Percentiles rank a stretch among this genome's conserved stretches.
Conservation (phyloP, 2,113 vertebrate species). For the Ibidorhyncha struthersii region DNA sequence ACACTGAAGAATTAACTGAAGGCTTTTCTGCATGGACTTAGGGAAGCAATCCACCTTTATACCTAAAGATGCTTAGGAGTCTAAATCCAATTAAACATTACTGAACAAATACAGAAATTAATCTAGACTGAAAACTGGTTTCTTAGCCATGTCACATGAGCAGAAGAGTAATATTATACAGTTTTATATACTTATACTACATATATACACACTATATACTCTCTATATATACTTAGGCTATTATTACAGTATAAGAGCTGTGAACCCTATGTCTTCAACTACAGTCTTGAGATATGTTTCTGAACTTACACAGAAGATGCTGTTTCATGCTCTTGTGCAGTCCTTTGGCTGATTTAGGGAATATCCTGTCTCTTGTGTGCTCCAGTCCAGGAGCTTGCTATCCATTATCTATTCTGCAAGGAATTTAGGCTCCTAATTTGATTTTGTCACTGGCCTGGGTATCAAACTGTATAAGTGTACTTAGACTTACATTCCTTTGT, state of each 20-base stretch:
- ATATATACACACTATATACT: too few species aligned
- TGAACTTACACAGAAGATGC: background rate
- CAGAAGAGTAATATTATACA: background rate
- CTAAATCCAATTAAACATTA: background rate
- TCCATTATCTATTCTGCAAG: background rate
- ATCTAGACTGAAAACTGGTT: background rate
- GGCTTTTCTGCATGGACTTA: background rate
- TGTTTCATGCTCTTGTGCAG: background rate
- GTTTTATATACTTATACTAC: too few species aligned
- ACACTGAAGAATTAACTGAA: background rate
- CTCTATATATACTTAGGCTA: too few species aligned
- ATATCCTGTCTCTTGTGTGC: background rate
- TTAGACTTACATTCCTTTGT: background rate
- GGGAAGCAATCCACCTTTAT: background rate
- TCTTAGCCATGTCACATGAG: background rate
- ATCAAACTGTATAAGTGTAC: background rate
- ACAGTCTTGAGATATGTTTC: background rate
- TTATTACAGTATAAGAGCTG: background rate
- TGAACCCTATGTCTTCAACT: background rate
- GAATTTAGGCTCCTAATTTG: background rate
- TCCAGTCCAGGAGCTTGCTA: background rate
- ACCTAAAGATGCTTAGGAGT: background rate
- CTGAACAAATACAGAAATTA: background rate
- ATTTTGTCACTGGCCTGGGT: background rate
- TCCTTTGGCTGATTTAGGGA: background rate